These are phyloP conservation scores for Lophura nycthemera DNA, from an alignment of 2,113 vertebrate species.

Conservation along the genomic window DNA sequence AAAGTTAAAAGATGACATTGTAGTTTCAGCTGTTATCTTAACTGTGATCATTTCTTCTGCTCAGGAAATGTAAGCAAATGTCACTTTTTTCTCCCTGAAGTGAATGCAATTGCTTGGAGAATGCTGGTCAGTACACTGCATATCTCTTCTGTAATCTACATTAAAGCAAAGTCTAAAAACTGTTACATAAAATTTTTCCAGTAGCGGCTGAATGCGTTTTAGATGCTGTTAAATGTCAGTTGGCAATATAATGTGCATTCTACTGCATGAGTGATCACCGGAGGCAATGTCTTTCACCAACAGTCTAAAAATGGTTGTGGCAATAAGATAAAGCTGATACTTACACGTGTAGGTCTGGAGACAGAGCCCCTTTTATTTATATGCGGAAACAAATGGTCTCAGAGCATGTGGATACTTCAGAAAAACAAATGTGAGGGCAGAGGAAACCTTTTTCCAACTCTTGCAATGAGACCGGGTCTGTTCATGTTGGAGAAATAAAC, in stretches of 20 bases:
- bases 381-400: neutral
- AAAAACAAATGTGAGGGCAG: neutral
- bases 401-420: neutral
- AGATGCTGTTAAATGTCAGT: conserved; percentile 66
- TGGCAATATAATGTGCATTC: conserved; percentile 48
- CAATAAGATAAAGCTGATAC: conserved; percentile 46
- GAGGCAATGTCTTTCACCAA: conserved; percentile 33
- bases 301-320: conserved; percentile 26
- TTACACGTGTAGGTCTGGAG: neutral
- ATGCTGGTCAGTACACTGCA: neutral
- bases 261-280: conserved; percentile 26
- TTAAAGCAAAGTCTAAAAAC: conserved; percentile 28
- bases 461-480: neutral
- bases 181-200: conserved; percentile 34
- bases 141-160: neutral
- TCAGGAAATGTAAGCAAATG: neutral
- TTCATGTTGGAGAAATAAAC: neutral
- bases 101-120: neutral
- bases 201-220: neutral
- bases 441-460: neutral
- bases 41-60: neutral
- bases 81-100: neutral
- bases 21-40: neutral
- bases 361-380: conserved; percentile 20
- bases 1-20: neutral